phyloP scores from a whole-genome alignment of 2,888 invertebrate species.

The Idaea aversata region DNA sequence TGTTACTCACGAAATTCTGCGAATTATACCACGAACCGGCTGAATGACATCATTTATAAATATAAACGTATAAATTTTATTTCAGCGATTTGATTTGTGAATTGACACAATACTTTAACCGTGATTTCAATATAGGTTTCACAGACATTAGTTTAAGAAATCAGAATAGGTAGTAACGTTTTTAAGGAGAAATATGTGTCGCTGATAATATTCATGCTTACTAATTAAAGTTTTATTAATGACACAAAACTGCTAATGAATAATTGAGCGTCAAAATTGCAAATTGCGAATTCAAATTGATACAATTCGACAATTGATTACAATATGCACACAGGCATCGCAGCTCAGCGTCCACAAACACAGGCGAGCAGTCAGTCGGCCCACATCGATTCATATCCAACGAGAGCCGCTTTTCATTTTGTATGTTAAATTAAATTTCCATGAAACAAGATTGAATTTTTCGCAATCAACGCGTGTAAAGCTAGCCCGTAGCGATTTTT shows the following conservation, averaged over 20 bases:
- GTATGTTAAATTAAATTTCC: slow-evolving; percentile 80
- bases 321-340: slow-evolving; percentile 71
- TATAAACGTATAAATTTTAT: slow-evolving; percentile 11
- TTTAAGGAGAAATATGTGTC: background rate
- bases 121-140: background rate
- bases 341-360: slow-evolving; percentile 72
- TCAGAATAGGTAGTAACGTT: background rate
- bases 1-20: slow-evolving; percentile 21
- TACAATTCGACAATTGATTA: slow-evolving; percentile 77
- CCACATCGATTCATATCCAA: slow-evolving; percentile 75
- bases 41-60: slow-evolving; percentile 25
- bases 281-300: slow-evolving; percentile 73
- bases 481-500: slow-evolving; percentile 52
- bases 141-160: background rate
- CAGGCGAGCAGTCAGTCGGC: slow-evolving; percentile 71
- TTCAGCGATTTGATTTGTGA: slow-evolving; percentile 3
- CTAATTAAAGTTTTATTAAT: background rate
- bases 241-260: slow-evolving; percentile 31
- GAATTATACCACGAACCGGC: slow-evolving; percentile 15
- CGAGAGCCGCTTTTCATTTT: slow-evolving; percentile 76
- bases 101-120: background rate
- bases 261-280: slow-evolving; percentile 72
- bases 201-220: background rate
- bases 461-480: slow-evolving; percentile 73
- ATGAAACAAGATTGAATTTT: slow-evolving; percentile 80